These are phyloP conservation scores for Myopa tessellatipennis DNA, from an alignment of 2,888 invertebrate genomes.

Conservation along the genomic window DNA sequence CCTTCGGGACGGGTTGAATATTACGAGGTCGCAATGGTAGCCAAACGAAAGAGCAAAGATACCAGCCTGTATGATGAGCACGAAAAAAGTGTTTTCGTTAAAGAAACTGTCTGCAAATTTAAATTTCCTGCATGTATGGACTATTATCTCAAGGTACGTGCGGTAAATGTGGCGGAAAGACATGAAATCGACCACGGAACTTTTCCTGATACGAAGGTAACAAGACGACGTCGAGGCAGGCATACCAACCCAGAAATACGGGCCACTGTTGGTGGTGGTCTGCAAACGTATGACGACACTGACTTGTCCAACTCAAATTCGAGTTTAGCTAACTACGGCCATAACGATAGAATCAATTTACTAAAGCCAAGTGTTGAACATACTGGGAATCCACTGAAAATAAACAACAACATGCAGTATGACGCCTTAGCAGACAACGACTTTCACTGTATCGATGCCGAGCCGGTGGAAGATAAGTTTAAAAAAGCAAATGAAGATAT, in stretches of 20 bases:
- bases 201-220: conserved; percentile 39
- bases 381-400: background rate
- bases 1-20: conserved; percentile 71
- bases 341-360: background rate
- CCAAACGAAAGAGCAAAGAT: conserved; percentile 35
- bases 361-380: background rate
- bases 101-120: conserved; percentile 50
- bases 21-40: conserved; percentile 69
- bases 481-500: conserved; percentile 31
- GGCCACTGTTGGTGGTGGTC: conserved; percentile 40
- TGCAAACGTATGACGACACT: conserved; percentile 40
- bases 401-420: background rate
- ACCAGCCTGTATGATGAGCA: conserved; percentile 12
- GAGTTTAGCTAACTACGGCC: background rate
- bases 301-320: conserved; percentile 34
- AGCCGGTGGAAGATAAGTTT: conserved; percentile 3
- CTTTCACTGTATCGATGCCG: conserved; percentile 27
- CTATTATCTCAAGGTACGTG: conserved; percentile 52
- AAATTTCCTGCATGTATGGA: conserved; percentile 49
- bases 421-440: conserved; percentile 15
- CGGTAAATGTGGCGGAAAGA: conserved; percentile 53
- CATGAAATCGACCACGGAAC: conserved; percentile 46
- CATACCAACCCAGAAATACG: conserved; percentile 51
- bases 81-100: conserved; percentile 47
- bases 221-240: conserved; percentile 18